phyloP scores from a whole-genome alignment of 2,797 vertebrate genomes.

The Oophaga sylvatica region DNA sequence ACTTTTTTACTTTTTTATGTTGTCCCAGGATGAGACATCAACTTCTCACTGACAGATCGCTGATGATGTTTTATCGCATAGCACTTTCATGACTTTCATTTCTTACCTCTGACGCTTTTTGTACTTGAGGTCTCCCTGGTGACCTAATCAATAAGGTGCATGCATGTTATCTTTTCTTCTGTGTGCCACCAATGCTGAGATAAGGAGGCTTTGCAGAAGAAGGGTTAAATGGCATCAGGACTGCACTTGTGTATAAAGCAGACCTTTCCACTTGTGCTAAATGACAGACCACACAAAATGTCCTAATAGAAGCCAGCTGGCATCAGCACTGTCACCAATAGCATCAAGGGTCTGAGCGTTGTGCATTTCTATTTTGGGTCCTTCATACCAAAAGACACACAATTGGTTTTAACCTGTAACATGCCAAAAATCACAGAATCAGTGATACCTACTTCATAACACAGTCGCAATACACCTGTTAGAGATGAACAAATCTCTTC shows the following conservation, averaged over 20 bases:
- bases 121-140: not conserved
- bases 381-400: slow-evolving; percentile 28
- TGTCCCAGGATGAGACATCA: too few species aligned
- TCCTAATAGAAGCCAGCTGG: slow-evolving; percentile 68
- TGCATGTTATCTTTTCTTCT: not conserved
- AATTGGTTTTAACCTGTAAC: slow-evolving; percentile 13
- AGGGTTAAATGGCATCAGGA: slow-evolving; percentile 41
- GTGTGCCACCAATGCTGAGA: not conserved
- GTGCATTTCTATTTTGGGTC: slow-evolving; percentile 47
- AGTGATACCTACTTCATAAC: not conserved
- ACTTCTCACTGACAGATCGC: too few species aligned
- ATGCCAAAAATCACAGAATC: not conserved
- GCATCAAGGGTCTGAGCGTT: slow-evolving; percentile 43
- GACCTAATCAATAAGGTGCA: not conserved
- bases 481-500: too few species aligned
- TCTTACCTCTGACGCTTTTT: not conserved
- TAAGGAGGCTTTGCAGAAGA: slow-evolving; percentile 13
- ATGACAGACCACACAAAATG: slow-evolving; percentile 67
- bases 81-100: not conserved
- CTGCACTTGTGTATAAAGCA: slow-evolving; percentile 52
- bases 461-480: not conserved
- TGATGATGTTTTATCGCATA: too few species aligned
- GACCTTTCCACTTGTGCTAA: slow-evolving; percentile 60
- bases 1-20: too few species aligned
- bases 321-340: slow-evolving; percentile 65